Base-by-base conservation (phyloP, 2,113 vertebrate genomes). In the Bubo scandiacus region DNA sequence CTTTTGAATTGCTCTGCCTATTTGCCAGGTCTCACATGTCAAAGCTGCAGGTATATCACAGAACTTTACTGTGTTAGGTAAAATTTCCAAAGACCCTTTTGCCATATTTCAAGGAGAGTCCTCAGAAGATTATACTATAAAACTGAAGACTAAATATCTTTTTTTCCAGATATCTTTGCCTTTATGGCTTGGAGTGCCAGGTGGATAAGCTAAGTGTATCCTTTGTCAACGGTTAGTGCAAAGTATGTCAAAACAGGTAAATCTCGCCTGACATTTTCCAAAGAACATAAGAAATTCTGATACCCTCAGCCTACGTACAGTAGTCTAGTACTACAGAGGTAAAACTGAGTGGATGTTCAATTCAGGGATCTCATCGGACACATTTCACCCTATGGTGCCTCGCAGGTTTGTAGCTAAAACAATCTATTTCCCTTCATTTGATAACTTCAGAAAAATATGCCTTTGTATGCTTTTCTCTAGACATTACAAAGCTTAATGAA, bases 261-360 rank as follows among this genome's bases (percentile, higher is more conserved):
- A 75, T 45, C 51, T 62, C 12, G 20, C 11, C 51, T 21, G 32
- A 10, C 40, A 5, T 62, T 88, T 88, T 78, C 59, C n/a, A 47
- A 70, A 38, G 23, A 71, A 38, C 5, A 1, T 58, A 22, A 54
- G 32, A 45, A 88, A 74, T 55, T 34, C 8, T 15, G 16, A 3
- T 32, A 21, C 0, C 0, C 23, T 89, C 30, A 92, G 42, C 26
- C 42, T 55, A 10, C 0, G 0, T 87, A 14, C 3, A n/a, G n/a
- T 36, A 40, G 18, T 59, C 10, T 54, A 23, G 27, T 43, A 27
- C 14, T 29, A 18, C 13, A 74, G 52, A 45, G 10, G 20, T 85
- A 79, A 75, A 81, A 75, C 9, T 15, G 32, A 61, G 21, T 43
- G 38, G 15, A 67, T 87, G 81, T 93, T 51, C 21, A 49, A 5